Evolutionary conservation across 2,888 invertebrate genomes (phyloP).

Genomic region (Cataglyphis cursor): DNA sequence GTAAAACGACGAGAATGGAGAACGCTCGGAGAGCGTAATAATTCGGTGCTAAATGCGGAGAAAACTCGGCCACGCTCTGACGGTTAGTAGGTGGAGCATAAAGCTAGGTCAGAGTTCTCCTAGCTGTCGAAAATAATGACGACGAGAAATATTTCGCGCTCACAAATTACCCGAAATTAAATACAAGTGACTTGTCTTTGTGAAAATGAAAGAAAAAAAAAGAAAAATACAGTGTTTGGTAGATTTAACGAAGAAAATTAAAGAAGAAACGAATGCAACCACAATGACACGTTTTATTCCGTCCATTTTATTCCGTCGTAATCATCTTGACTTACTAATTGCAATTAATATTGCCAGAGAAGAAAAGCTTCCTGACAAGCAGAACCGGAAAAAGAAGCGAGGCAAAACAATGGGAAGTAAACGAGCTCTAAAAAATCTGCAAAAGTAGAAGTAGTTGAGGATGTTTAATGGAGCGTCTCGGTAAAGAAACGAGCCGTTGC

Average conservation of each 20-base stretch:
- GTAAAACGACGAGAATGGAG: conserved; percentile 58
- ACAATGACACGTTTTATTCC: not conserved
- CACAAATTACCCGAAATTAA: conserved; percentile 20
- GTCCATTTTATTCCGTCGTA: conserved; percentile 5
- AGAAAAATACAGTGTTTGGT: not conserved
- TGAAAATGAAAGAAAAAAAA: not conserved
- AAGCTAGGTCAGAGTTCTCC: conserved; percentile 37
- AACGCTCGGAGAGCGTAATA: conserved; percentile 63
- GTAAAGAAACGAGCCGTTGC: conserved; percentile 73
- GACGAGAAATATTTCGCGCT: not conserved
- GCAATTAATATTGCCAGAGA: conserved; percentile 44
- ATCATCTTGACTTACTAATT: conserved; percentile 45
- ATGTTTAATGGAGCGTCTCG: conserved; percentile 76
- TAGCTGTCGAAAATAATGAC: conserved; percentile 42
- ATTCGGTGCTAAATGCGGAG: conserved; percentile 63
- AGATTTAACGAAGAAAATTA: conserved; percentile 10
- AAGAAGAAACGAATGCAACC: not conserved
- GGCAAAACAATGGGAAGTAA: conserved; percentile 49
- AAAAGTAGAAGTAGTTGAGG: conserved; percentile 64
- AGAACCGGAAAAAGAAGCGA: conserved; percentile 26
- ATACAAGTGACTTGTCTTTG: not conserved
- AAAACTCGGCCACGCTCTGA: conserved; percentile 59
- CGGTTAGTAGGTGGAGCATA: conserved; percentile 46
- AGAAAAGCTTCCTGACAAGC: conserved; percentile 25
- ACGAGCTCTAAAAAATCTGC: conserved; percentile 54